Evolutionary conservation across 2,113 vertebrate genomes (phyloP).

Genomic region (Fulmarus glacialis): DNA sequence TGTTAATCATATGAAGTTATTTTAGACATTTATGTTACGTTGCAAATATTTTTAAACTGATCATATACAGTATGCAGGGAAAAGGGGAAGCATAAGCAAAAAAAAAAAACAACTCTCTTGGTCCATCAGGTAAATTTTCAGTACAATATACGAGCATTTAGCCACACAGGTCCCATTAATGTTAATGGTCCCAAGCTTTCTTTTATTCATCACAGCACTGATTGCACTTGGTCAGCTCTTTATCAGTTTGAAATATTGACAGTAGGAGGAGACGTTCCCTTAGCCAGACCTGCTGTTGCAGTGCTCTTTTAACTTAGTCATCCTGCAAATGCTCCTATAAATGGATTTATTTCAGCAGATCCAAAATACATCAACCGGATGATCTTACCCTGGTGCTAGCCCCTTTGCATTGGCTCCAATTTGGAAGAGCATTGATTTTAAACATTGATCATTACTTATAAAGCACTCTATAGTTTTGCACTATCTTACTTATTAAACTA

Average conservation of each 20-base stretch:
- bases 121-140: background rate
- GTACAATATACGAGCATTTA: conserved; percentile 23
- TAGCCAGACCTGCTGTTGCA: conserved; percentile 26
- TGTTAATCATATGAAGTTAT: conserved; percentile 13
- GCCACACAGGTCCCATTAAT: conserved; percentile 58
- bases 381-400: background rate
- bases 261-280: conserved; percentile 43
- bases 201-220: conserved; percentile 60
- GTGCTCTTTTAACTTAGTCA: conserved; percentile 61
- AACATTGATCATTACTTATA: conserved; percentile 28
- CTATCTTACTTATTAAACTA: conserved; percentile 18
- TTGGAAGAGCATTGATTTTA: conserved; percentile 54
- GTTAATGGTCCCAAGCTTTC: conserved; percentile 60
- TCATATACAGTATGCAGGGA: background rate
- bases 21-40: background rate
- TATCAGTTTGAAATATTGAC: conserved; percentile 68
- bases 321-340: conserved; percentile 41
- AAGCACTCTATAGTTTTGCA: background rate
- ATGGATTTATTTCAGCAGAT: conserved; percentile 61
- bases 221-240: conserved; percentile 68
- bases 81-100: background rate
- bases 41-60: background rate
- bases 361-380: conserved; percentile 27
- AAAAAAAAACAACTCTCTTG: background rate
- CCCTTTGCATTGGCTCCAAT: conserved; percentile 14